Conservation (phyloP, 2,888 invertebrate species). For the Stenchaetothrips biformis region DNA sequence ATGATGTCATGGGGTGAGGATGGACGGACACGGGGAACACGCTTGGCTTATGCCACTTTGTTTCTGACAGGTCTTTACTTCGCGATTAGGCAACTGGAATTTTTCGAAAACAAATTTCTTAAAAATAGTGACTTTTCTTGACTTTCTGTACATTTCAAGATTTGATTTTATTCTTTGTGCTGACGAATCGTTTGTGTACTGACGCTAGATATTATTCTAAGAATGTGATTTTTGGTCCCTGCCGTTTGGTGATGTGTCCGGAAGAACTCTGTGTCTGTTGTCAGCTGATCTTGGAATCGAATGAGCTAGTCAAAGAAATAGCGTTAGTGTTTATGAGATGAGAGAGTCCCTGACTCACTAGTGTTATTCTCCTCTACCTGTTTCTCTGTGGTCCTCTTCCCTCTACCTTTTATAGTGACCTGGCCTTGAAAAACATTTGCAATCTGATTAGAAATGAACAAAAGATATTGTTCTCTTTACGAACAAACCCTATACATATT, state of each 20-base stretch:
- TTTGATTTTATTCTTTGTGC: not conserved
- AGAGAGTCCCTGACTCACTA: not conserved
- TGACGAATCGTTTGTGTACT: constrained; percentile 11
- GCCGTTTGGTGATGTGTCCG: constrained; percentile 7
- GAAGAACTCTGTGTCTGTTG: not conserved
- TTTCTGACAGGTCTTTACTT: constrained; percentile 10
- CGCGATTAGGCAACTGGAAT: not conserved
- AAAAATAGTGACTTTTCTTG: not conserved
- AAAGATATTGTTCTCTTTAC: not conserved
- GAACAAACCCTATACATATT: not conserved
- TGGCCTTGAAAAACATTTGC: constrained; percentile 19
- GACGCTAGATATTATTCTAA: constrained; percentile 5
- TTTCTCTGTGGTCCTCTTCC: constrained; percentile 17
- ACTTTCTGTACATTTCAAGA: constrained; percentile 21
- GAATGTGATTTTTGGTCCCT: not conserved
- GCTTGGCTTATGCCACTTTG: constrained; percentile 12
- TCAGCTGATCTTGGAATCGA: constrained; percentile 24
- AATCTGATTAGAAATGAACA: constrained; percentile 9
- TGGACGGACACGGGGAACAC: constrained; percentile 14
- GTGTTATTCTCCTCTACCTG: constrained; percentile 21
- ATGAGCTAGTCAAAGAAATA: constrained; percentile 23
- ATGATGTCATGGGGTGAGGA: constrained; percentile 1
- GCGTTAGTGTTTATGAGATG: not conserved
- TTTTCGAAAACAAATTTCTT: not conserved
- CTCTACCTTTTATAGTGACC: constrained; percentile 13